Percentiles rank a stretch among this genome's conserved stretches.
phyloP scores from a whole-genome alignment of 2,888 invertebrate species.

The Ernsta delagoae region DNA sequence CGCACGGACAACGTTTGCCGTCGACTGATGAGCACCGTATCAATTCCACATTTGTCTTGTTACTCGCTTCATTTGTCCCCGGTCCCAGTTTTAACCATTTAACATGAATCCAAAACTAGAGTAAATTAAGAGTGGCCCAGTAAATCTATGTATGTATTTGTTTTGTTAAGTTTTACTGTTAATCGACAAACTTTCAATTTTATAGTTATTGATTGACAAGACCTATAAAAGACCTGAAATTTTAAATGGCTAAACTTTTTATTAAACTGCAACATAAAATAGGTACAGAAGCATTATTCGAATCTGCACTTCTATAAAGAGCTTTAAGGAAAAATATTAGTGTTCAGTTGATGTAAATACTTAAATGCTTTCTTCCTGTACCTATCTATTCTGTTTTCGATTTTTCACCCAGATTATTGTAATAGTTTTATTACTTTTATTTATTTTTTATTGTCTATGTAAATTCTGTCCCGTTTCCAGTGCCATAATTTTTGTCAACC shows the following conservation, averaged over 20 bases:
- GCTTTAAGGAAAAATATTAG: background rate
- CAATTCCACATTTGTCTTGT: conserved; percentile 50
- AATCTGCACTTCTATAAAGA: background rate
- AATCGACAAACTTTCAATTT: background rate
- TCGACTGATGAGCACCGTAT: conserved; percentile 55
- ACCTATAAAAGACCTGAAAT: background rate
- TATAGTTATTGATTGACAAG: too few relatives aligned
- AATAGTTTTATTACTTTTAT: too few relatives aligned
- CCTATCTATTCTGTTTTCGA: background rate
- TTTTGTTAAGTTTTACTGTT: background rate
- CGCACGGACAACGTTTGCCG: conserved; percentile 54
- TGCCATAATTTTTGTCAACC: conserved; percentile 13
- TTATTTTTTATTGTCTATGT: too few relatives aligned
- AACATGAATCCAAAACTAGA: background rate
- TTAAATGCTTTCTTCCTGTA: background rate
- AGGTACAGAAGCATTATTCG: background rate
- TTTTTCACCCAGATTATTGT: too few relatives aligned
- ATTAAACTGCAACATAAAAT: background rate
- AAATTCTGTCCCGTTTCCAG: background rate
- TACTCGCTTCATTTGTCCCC: conserved; percentile 45
- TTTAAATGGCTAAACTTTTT: background rate
- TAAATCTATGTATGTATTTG: background rate
- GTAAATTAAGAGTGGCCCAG: background rate
- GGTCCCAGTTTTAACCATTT: conserved; percentile 9
- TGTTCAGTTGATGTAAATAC: background rate